These are phyloP conservation scores for Neolamprologus sp. DNA, from an alignment of 2,113 vertebrate genomes.

Conservation along the genomic window DNA sequence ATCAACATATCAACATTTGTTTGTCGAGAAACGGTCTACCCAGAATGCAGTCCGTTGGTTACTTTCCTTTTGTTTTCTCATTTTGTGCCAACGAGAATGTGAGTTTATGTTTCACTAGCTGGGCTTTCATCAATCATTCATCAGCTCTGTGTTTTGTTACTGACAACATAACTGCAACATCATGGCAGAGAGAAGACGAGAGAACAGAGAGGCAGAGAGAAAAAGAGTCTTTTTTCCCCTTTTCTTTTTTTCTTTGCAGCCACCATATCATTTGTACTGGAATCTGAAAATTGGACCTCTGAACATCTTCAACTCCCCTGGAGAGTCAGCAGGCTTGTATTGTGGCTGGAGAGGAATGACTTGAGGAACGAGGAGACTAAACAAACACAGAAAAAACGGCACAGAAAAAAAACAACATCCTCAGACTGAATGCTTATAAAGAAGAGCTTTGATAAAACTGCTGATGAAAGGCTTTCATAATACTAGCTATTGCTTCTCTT, in stretches of 20 bases:
- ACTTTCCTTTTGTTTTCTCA: neutral
- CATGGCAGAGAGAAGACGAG: neutral
- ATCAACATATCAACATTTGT: neutral
- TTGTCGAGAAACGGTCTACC: neutral
- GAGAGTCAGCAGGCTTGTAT: conserved; percentile 24
- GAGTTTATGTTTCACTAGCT: conserved; percentile 2
- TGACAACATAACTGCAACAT: neutral
- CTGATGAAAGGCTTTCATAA: neutral
- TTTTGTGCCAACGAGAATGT: neutral
- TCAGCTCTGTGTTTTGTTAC: conserved; percentile 29
- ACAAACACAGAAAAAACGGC: conserved; percentile 8
- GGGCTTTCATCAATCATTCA: conserved; percentile 40
- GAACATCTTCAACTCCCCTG: conserved; percentile 12
- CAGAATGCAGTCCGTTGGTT: neutral
- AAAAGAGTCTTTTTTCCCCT: neutral
- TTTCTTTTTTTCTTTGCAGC: neutral
- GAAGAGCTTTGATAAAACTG: neutral
- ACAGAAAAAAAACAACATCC: neutral
- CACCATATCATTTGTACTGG: conserved; percentile 37
- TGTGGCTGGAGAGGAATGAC: conserved; percentile 17
- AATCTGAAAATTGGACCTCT: conserved; percentile 40
- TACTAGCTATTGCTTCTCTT: neutral
- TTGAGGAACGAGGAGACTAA: conserved; percentile 8
- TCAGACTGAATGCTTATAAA: neutral
- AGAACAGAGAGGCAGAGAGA: neutral